Evolutionary conservation across 2,888 invertebrate species (phyloP).

Genomic region (Drosophila siamana): DNA sequence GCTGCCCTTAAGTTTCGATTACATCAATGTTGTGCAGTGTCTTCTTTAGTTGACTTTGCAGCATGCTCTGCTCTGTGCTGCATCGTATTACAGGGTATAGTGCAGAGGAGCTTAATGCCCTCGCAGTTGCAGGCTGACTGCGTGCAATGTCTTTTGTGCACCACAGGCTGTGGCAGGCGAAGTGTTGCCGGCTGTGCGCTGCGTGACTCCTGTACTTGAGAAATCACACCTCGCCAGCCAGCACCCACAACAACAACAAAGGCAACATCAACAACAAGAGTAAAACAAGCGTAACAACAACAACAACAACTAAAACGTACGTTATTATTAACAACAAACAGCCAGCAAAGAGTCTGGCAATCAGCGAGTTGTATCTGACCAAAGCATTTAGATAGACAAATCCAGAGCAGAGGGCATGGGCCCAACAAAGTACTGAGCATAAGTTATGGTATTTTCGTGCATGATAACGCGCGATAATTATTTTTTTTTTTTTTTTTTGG

Average conservation of each 20-base stretch:
- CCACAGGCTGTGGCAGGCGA: slow-evolving; percentile 35
- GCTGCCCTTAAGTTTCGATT: no score
- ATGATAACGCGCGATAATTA: no score
- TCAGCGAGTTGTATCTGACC: slow-evolving; percentile 26
- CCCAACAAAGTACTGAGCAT: neutral
- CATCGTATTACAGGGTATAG: slow-evolving; percentile 34
- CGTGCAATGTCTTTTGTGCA: slow-evolving; percentile 37
- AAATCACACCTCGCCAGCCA: slow-evolving; percentile 75
- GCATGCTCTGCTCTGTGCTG: neutral
- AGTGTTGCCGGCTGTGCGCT: slow-evolving; percentile 65
- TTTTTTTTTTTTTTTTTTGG: no score
- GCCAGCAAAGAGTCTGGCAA: slow-evolving; percentile 13
- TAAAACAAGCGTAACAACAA: slow-evolving; percentile 24
- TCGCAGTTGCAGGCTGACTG: slow-evolving; percentile 32
- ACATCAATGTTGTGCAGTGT: no score
- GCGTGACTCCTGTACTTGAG: slow-evolving; percentile 83
- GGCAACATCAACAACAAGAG: slow-evolving; percentile 9
- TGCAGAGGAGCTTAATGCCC: slow-evolving; percentile 32
- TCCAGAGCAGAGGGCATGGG: slow-evolving; percentile 15
- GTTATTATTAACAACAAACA: slow-evolving; percentile 51
- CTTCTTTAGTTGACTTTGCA: neutral
- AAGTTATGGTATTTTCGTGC: slow-evolving; percentile 40
- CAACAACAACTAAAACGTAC: no score
- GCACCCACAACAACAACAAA: slow-evolving; percentile 30
- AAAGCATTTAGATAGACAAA: slow-evolving; percentile 35